Conservation (phyloP, 1,140 invertebrate genomes). For the Leptinotarsa defecta region DNA sequence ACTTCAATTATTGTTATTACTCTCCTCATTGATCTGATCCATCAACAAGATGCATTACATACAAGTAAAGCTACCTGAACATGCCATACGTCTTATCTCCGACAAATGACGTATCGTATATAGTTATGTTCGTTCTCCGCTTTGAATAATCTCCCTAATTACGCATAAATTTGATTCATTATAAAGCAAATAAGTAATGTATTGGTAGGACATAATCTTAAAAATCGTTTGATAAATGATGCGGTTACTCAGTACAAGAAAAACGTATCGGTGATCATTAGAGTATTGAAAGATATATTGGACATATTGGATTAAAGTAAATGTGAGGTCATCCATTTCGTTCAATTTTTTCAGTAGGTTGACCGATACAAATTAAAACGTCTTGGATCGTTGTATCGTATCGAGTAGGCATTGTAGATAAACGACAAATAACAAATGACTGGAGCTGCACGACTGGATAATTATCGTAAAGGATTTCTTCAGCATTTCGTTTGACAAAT, state of each 20-base stretch:
- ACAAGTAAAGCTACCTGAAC: neutral
- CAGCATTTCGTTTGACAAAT: neutral
- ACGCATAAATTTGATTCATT: conserved; percentile 14
- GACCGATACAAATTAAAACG: conserved; percentile 3
- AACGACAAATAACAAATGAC: conserved; percentile 1
- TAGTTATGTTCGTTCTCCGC: neutral
- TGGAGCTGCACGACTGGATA: neutral
- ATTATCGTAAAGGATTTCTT: neutral
- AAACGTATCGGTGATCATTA: conserved; percentile 10
- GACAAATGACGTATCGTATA: conserved; percentile 5
- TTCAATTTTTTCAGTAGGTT: conserved; percentile 7
- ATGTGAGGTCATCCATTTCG: conserved; percentile 8
- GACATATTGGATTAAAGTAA: conserved; percentile 16
- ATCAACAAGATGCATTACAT: no score
- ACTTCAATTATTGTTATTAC: no score
- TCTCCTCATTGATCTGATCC: no score
- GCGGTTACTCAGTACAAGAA: conserved; percentile 9
- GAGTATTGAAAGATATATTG: conserved; percentile 12
- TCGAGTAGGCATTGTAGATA: neutral
- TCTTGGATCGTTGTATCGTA: neutral
- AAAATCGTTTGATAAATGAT: conserved; percentile 12
- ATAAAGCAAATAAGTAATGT: conserved; percentile 10
- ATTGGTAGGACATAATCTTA: neutral
- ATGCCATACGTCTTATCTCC: conserved; percentile 2
- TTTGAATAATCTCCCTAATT: conserved; percentile 12